Evolutionary conservation across 2,888 invertebrate genomes (phyloP).

Genomic region (Lasius platythorax): DNA sequence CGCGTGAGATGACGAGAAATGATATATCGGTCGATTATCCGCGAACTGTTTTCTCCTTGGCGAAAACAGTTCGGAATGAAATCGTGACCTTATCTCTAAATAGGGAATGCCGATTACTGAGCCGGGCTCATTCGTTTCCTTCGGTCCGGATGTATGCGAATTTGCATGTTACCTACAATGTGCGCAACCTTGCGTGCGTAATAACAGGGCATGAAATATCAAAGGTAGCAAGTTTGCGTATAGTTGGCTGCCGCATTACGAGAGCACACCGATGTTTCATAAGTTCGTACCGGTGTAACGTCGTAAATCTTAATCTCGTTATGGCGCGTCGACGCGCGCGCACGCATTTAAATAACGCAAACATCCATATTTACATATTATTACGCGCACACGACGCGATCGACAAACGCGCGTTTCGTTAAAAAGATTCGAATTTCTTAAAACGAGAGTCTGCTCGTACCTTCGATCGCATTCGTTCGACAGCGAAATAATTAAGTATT

Average conservation of each 20-base stretch:
- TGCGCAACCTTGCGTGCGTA: slow-evolving; percentile 61
- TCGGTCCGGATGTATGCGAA: slow-evolving; percentile 54
- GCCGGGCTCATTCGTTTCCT: slow-evolving; percentile 51
- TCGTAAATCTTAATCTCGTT: slow-evolving; percentile 58
- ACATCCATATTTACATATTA: slow-evolving; percentile 43
- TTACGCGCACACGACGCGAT: not conserved
- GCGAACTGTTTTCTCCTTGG: slow-evolving; percentile 35
- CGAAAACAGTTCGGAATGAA: slow-evolving; percentile 53
- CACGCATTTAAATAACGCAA: slow-evolving; percentile 42
- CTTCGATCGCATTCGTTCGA: not conserved
- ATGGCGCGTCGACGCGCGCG: slow-evolving; percentile 12
- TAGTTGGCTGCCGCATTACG: slow-evolving; percentile 24
- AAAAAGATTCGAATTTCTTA: slow-evolving; percentile 13
- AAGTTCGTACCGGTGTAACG: slow-evolving; percentile 47
- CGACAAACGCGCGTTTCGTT: not conserved
- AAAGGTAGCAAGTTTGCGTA: slow-evolving; percentile 50
- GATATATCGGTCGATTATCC: slow-evolving; percentile 57
- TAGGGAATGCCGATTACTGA: slow-evolving; percentile 57
- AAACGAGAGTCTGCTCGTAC: not conserved
- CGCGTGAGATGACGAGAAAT: slow-evolving; percentile 46
- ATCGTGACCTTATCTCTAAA: slow-evolving; percentile 56
- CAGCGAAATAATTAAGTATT: slow-evolving; percentile 13
- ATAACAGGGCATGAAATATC: slow-evolving; percentile 57
- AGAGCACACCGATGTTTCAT: slow-evolving; percentile 48
- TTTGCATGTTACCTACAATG: slow-evolving; percentile 59